Percentiles rank a stretch among this genome's conserved stretches.
phyloP scores from a whole-genome alignment of 2,888 invertebrate species.

The Diplolepis rosae region DNA sequence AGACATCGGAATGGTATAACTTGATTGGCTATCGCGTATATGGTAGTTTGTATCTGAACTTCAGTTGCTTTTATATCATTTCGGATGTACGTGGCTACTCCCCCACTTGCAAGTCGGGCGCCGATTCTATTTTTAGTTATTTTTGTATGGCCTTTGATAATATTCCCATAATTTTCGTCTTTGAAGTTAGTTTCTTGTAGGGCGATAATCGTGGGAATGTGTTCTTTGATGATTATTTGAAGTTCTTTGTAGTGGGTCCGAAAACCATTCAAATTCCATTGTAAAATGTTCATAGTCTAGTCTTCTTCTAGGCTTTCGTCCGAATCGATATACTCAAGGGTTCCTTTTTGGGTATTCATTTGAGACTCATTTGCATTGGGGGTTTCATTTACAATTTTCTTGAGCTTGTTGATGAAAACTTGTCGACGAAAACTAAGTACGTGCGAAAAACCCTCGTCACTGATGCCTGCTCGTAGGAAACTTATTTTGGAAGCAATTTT shows the following conservation, averaged over 20 bases:
- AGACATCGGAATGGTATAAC: too few relatives aligned
- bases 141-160: neutral
- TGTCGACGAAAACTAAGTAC: too few relatives aligned
- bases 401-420: too few relatives aligned
- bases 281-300: neutral
- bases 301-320: slow-evolving; percentile 52
- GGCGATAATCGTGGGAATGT: neutral
- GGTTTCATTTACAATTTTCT: neutral
- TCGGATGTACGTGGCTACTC: too few relatives aligned
- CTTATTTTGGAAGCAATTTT: too few relatives aligned
- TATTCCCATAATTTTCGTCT: neutral
- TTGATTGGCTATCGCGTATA: too few relatives aligned
- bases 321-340: slow-evolving; percentile 43
- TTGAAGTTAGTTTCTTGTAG: slow-evolving; percentile 16
- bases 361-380: neutral
- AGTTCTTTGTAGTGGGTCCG: neutral
- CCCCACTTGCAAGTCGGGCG: too few relatives aligned
- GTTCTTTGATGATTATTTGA: slow-evolving; percentile 1
- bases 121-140: neutral
- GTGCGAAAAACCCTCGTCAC: too few relatives aligned
- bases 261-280: slow-evolving; percentile 17
- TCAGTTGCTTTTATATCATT: too few relatives aligned
- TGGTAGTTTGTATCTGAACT: too few relatives aligned
- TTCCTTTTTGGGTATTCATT: neutral
- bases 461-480: too few relatives aligned